Evolutionary conservation across 2,888 invertebrate species (phyloP).

Genomic region (Phortica magna): DNA sequence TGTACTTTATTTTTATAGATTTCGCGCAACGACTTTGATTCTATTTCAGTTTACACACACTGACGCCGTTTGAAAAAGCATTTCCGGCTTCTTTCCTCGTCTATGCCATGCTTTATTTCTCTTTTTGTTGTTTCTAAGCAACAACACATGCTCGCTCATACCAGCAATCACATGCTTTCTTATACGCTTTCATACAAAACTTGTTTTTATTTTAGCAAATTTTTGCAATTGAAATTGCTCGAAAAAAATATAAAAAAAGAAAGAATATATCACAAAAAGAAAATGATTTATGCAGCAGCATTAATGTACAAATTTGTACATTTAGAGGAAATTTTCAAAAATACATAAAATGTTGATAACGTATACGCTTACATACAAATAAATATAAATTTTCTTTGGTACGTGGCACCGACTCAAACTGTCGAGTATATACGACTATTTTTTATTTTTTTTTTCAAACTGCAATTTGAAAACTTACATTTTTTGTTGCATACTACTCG

Average conservation of each 20-base stretch:
- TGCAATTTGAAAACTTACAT: too few relatives aligned
- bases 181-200: too few relatives aligned
- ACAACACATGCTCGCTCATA: not conserved
- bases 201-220: conserved; percentile 7
- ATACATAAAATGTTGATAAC: conserved; percentile 46
- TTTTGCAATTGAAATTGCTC: conserved; percentile 20
- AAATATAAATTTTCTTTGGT: too few relatives aligned
- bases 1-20: conserved; percentile 8
- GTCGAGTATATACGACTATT: too few relatives aligned
- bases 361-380: too few relatives aligned
- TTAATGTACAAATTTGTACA: conserved; percentile 69
- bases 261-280: conserved; percentile 23
- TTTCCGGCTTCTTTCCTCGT: conserved; percentile 13
- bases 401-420: too few relatives aligned
- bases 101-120: not conserved
- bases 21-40: conserved; percentile 4
- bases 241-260: not conserved
- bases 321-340: conserved; percentile 53
- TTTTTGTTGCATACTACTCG: too few relatives aligned
- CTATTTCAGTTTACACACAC: conserved; percentile 23
- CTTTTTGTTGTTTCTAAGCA: not conserved
- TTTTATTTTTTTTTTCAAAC: too few relatives aligned
- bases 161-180: not conserved
- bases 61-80: conserved; percentile 25
- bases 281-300: conserved; percentile 74